These are phyloP conservation scores for Eupithecia inturbata DNA, from an alignment of 2,888 invertebrate genomes.

Conservation along the genomic window DNA sequence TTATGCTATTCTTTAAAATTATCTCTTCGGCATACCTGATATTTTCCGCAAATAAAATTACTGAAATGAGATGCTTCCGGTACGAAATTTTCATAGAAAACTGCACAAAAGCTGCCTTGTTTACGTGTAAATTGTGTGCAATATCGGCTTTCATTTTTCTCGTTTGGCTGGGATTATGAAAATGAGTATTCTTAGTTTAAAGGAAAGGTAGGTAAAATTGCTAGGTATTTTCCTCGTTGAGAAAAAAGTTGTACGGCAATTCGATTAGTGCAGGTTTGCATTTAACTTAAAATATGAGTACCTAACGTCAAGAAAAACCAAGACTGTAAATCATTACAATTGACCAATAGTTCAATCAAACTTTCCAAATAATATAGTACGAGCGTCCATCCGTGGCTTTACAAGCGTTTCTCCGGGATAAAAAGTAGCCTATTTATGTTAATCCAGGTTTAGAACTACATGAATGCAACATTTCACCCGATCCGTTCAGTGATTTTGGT, in stretches of 20 bases:
- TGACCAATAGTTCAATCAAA: background rate
- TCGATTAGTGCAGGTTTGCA: background rate
- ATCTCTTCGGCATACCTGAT: background rate
- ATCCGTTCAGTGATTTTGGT: no score
- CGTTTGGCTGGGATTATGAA: conserved; percentile 25
- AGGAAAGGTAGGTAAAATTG: conserved; percentile 8
- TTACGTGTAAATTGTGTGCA: conserved; percentile 28
- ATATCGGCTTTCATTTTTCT: conserved; percentile 28
- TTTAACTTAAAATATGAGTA: background rate
- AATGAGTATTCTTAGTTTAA: conserved; percentile 10
- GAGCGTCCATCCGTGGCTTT: no score
- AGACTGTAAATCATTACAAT: background rate
- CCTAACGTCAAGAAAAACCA: background rate
- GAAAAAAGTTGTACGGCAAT: background rate
- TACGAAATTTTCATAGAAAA: conserved; percentile 44
- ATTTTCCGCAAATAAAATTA: background rate
- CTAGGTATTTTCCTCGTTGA: background rate
- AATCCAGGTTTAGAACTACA: background rate
- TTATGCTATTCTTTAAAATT: background rate
- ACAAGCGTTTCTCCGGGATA: background rate
- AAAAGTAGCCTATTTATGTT: background rate
- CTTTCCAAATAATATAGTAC: no score
- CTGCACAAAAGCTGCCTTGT: conserved; percentile 38
- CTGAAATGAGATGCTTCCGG: conserved; percentile 16
- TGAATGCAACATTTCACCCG: no score